Conservation (phyloP, 2,888 invertebrate species). For the Drosophila anceps region DNA sequence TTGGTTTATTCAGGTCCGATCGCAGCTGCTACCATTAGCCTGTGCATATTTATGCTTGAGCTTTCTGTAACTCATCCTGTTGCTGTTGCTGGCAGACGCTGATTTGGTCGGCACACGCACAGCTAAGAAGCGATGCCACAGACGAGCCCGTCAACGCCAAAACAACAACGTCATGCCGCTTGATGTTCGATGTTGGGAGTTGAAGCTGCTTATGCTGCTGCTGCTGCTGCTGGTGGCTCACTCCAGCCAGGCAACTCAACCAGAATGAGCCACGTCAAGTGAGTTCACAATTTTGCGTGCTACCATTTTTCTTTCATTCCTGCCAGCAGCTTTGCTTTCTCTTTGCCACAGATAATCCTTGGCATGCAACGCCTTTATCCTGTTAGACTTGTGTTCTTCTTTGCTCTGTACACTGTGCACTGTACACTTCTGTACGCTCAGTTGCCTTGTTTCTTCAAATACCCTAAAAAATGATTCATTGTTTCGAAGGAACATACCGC, state of each 20-base stretch:
- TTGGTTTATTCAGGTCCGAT: constrained; percentile 21
- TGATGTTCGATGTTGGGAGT: constrained; percentile 38
- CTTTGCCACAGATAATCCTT: constrained; percentile 69
- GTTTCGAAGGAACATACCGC: neutral
- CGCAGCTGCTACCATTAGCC: constrained; percentile 54
- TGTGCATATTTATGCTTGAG: constrained; percentile 69
- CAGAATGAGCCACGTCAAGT: constrained; percentile 81
- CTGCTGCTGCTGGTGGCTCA: constrained; percentile 3
- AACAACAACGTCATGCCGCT: constrained; percentile 70
- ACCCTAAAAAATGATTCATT: constrained; percentile 27
- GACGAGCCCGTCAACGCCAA: constrained; percentile 66
- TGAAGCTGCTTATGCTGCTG: constrained; percentile 2
- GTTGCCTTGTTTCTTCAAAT: constrained; percentile 11
- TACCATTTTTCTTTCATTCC: constrained; percentile 75
- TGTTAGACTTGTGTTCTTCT: constrained; percentile 76
- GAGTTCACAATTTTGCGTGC: constrained; percentile 82
- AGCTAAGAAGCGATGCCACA: constrained; percentile 51
- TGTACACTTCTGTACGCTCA: constrained; percentile 1
- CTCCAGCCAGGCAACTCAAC: constrained; percentile 52
- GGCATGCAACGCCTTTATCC: constrained; percentile 82
- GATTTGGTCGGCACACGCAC: constrained; percentile 67
- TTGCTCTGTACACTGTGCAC: constrained; percentile 17
- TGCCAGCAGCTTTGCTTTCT: constrained; percentile 21
- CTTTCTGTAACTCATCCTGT: constrained; percentile 31
- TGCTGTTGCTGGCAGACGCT: constrained; percentile 55